Evolutionary conservation across 2,113 vertebrate species (phyloP), one percentile per base, ranked within the genome.

Genomic region (Xenopus borealis): DNA sequence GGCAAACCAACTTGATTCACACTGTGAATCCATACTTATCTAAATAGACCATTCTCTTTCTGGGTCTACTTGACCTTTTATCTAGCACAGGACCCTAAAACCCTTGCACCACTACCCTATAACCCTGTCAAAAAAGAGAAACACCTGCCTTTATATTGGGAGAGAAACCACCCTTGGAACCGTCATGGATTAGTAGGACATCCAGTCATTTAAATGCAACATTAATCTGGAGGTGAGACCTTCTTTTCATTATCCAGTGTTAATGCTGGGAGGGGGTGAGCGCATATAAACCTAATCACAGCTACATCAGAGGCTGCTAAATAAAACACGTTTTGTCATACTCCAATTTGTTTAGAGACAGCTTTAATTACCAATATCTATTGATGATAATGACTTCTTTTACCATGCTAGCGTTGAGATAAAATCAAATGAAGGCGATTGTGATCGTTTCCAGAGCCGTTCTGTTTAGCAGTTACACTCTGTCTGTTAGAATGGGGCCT

Each of bases 331-430:
- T 85, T 82, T 80, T 76, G 66, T 79, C 78, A 78, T 74, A 62
- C 68, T 80, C 83, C 85, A 71, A 86, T 90, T 88, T 90, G 81
- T 91, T 89, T 83, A 85, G 83, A 79, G 83, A 75, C 59, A 40
- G 58, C 66, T 85, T 78, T 70, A 75, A 69, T 82, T 89, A 84
- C 82, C 86, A 86, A 85, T 83, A 81, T 88, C 89, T 89, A 85
- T 89, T 91, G 90, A 91, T 90, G 90, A 91, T 90, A 92, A 93
- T 92, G 88, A 85, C 89, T 83, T 84, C 75, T 80, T 88, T 89
- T 87, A 81, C 11, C 85, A 80, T 85, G 84, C 84, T 82, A 76
- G 46, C 79, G 84, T 82, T 53, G 55, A 55, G 89, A 92, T 92
- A 89, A 53, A 83, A 90, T 91, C 90, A 78, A 86, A 85, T 81